Evolutionary conservation across 92 coral and sea anemone genomes (phyloP).

Genomic region (Heteractis magnifica): DNA sequence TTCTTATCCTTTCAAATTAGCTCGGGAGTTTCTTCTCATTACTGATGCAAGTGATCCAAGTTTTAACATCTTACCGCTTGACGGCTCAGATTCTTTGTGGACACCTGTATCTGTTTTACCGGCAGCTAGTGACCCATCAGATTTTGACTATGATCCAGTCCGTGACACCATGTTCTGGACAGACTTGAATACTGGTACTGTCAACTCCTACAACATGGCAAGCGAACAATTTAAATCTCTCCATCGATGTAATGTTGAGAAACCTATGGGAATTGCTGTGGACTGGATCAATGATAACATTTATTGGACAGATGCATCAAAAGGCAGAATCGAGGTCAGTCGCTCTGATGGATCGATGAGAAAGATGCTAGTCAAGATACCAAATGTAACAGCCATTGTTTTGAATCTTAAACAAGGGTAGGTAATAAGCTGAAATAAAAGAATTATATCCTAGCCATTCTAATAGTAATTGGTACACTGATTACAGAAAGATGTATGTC

Average conservation of each 20-base stretch:
- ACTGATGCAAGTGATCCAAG: conserved; percentile 34
- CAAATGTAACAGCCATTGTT: conserved; percentile 13
- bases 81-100: conserved; percentile 19
- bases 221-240: conserved; percentile 19
- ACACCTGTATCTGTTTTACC: conserved; percentile 39
- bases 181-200: conserved; percentile 30
- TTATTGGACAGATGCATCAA: conserved; percentile 64
- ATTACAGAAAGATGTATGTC: conserved; percentile 43
- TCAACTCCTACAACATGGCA: conserved; percentile 25
- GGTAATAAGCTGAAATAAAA: neutral
- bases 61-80: conserved; percentile 34
- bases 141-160: conserved; percentile 40
- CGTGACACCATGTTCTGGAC: conserved; percentile 52
- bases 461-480: neutral
- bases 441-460: neutral
- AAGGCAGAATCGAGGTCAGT: conserved; percentile 55
- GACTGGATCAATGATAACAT: conserved; percentile 67
- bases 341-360: conserved; percentile 55
- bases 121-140: conserved; percentile 21
- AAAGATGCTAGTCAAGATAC: conserved; percentile 12
- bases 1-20: neutral
- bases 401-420: conserved; percentile 25
- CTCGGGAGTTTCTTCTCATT: conserved; percentile 31
- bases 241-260: conserved; percentile 42
- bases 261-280: conserved; percentile 60